phyloP scores from a whole-genome alignment of 37 sponge, comb jelly and placozoan genomes.

The Tethya wilhelma region DNA sequence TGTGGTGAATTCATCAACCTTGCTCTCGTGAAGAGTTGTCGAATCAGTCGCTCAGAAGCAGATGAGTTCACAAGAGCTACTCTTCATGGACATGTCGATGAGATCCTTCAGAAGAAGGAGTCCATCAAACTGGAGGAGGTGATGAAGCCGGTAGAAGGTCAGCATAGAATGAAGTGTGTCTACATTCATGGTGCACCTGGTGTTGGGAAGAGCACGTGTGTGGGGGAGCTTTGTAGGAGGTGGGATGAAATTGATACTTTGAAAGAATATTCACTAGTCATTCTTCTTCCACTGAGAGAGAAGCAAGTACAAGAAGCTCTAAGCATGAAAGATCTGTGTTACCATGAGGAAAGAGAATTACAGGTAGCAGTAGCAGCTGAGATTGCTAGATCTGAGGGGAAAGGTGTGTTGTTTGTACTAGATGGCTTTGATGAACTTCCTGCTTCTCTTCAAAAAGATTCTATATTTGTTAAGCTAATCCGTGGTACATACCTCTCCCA shows the following conservation, averaged over 20 bases:
- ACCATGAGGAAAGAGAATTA: neutral
- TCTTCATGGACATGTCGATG: too few species aligned
- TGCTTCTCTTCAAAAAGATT: too few species aligned
- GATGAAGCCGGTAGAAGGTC: too few species aligned
- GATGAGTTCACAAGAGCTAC: too few species aligned
- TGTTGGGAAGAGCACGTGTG: conserved; percentile 36
- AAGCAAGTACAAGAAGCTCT: conserved; percentile 5
- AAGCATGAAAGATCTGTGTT: conserved; percentile 5
- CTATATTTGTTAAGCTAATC: conserved; percentile 14
- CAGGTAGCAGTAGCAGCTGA: neutral
- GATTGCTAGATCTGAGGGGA: neutral
- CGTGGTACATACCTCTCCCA: conserved; percentile 10
- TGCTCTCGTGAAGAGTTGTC: too few species aligned
- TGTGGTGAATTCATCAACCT: too few species aligned
- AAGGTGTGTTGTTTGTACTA: conserved; percentile 13
- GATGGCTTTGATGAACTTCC: conserved; percentile 56
- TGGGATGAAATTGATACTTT: neutral
- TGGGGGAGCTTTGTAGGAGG: conserved; percentile 11
- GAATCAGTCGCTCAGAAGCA: too few species aligned
- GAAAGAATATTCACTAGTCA: neutral
- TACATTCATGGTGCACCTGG: conserved; percentile 42
- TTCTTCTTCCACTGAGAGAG: conserved; percentile 13
- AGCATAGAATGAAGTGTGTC: conserved; percentile 15
- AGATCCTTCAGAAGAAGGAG: too few species aligned
- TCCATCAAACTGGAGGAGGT: too few species aligned